These are phyloP conservation scores for Hippopotamyrus pictus DNA, from an alignment of 2,797 vertebrate genomes.

Conservation along the genomic window DNA sequence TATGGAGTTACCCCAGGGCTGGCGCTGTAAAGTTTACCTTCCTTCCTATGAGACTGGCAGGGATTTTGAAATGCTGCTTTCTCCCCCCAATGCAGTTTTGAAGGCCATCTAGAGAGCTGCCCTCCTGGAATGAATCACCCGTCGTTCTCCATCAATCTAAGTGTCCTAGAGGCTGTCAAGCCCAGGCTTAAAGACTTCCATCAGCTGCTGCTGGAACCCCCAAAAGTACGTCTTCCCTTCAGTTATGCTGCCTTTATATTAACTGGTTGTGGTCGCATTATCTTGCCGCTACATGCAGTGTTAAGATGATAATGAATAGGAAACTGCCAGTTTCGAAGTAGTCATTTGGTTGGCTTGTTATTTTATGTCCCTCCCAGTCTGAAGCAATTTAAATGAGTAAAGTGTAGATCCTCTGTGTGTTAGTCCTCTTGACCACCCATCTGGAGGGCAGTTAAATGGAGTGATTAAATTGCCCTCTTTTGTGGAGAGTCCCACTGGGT, in stretches of 20 bases:
- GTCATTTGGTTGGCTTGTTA: neutral
- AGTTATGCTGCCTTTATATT: neutral
- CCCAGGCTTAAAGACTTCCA: slow-evolving; percentile 89
- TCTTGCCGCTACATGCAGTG: neutral
- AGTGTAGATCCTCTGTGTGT: neutral
- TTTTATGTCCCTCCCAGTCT: neutral
- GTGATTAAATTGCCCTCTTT: neutral
- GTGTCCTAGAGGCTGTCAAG: slow-evolving; percentile 90
- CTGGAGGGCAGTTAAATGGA: neutral
- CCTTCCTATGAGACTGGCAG: neutral
- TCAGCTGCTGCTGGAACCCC: slow-evolving; percentile 89
- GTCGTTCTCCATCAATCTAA: slow-evolving; percentile 86
- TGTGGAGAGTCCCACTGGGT: neutral
- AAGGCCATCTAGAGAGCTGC: slow-evolving; percentile 89
- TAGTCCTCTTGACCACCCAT: neutral
- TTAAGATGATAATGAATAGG: neutral
- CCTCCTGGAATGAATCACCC: slow-evolving; percentile 88
- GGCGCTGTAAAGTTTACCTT: neutral
- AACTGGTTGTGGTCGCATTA: neutral
- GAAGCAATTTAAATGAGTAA: slow-evolving; percentile 5
- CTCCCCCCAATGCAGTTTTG: slow-evolving; percentile 67
- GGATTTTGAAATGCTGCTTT: neutral
- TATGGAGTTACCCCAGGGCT: neutral
- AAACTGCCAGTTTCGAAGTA: neutral
- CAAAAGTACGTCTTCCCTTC: slow-evolving; percentile 70